phyloP scores from a whole-genome alignment of 2,888 invertebrate genomes.

The Caprella mutica region DNA sequence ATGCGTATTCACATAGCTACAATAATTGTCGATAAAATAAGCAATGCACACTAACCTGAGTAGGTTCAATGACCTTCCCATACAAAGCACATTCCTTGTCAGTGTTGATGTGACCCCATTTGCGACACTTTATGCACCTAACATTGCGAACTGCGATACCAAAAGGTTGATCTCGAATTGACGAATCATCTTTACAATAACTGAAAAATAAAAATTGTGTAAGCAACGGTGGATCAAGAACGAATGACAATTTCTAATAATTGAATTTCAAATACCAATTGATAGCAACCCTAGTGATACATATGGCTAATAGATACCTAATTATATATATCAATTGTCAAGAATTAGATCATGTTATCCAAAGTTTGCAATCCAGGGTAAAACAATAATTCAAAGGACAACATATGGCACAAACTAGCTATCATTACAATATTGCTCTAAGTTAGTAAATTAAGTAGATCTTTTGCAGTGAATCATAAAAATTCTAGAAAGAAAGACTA shows the following conservation, averaged over 20 bases:
- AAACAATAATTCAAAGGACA: too few species aligned
- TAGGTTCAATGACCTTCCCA: conserved; percentile 58
- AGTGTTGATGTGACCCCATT: conserved; percentile 98
- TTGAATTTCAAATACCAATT: background rate
- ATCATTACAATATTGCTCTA: too few species aligned
- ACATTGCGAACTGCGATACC: conserved; percentile 96
- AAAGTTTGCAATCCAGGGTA: too few species aligned
- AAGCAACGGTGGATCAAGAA: too few species aligned
- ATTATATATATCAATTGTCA: background rate
- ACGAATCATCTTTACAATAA: conserved; percentile 78
- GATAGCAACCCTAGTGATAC: background rate
- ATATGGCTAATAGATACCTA: background rate
- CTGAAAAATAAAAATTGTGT: conserved; percentile 51
- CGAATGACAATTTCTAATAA: too few species aligned
- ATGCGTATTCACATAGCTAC: too few species aligned
- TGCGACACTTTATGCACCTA: conserved; percentile 95
- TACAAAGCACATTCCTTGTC: conserved; percentile 85
- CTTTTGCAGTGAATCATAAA: too few species aligned
- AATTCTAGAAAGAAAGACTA: too few species aligned
- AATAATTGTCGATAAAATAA: too few species aligned
- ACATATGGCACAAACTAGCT: too few species aligned
- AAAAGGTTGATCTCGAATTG: conserved; percentile 96
- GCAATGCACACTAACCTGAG: conserved; percentile 13
- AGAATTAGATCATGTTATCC: too few species aligned
- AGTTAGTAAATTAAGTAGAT: too few species aligned